Conservation (phyloP, 92 coral and sea anemone genomes). For the Parazoanthus darwini region DNA sequence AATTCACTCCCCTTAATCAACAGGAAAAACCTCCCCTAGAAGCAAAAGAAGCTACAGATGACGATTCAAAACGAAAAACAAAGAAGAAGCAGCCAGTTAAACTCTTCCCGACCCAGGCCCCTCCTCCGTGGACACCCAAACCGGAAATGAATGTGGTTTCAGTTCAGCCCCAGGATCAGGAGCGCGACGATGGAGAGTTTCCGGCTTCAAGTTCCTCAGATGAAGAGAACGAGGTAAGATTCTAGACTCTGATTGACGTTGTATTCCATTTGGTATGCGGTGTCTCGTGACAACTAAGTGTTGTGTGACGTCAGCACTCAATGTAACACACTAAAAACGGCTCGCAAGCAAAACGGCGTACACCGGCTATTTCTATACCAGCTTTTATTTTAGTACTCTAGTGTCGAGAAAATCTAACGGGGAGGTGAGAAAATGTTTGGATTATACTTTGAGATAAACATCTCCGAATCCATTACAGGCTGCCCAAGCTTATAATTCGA, state of each 20-base stretch:
- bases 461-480: too few species aligned
- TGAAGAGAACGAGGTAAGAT: conserved; percentile 63
- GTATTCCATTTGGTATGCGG: too few species aligned
- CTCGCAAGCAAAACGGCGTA: too few species aligned
- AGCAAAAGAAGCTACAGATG: conserved; percentile 5
- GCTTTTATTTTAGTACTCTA: too few species aligned
- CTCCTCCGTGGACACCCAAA: conserved; percentile 95
- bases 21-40: conserved; percentile 38
- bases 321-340: too few species aligned
- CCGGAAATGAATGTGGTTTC: conserved; percentile 91
- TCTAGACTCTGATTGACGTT: not conserved
- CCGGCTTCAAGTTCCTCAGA: conserved; percentile 89
- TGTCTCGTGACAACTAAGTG: too few species aligned
- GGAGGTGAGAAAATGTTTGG: not conserved
- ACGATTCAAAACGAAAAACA: conserved; percentile 16
- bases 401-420: too few species aligned
- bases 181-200: conserved; percentile 81
- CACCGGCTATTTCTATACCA: too few species aligned
- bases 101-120: conserved; percentile 56
- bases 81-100: conserved; percentile 34
- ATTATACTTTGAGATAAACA: not conserved
- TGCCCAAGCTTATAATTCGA: too few species aligned
- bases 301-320: too few species aligned
- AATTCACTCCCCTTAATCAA: not conserved
- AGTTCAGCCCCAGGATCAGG: conserved; percentile 86